Percentiles rank a stretch among this genome's conserved stretches.
Evolutionary conservation across 2,113 vertebrate species (phyloP).

Genomic region (Chinchilla lanigera): DNA sequence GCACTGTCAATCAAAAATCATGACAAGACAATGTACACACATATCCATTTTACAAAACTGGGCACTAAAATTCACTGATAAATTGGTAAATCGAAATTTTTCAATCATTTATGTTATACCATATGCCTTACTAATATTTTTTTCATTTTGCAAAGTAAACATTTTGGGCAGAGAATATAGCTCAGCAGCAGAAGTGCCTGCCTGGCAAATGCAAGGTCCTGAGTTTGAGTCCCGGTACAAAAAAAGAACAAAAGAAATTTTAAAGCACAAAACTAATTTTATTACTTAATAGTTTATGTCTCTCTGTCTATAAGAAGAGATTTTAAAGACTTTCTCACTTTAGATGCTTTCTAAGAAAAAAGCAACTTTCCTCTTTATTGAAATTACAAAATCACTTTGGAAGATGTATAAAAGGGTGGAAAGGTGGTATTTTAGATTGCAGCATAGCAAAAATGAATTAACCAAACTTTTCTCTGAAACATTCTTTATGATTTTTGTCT

Average conservation of each 20-base stretch:
- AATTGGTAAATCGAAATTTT: slow-evolving; percentile 14
- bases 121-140: neutral
- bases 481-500: neutral
- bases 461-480: slow-evolving; percentile 46
- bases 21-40: neutral
- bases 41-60: neutral
- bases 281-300: neutral
- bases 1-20: neutral
- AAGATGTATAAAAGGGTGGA: neutral
- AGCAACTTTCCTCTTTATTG: neutral
- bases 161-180: neutral
- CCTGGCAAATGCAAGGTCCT: too few species aligned
- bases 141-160: slow-evolving; percentile 11
- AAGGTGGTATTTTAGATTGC: slow-evolving; percentile 29
- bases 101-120: neutral
- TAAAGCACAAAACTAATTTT: slow-evolving; percentile 6
- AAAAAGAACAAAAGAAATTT: neutral
- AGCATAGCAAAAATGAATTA: slow-evolving; percentile 34
- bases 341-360: neutral
- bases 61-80: neutral
- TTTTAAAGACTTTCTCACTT: slow-evolving; percentile 22
- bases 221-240: too few species aligned
- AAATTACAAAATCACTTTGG: slow-evolving; percentile 9
- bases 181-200: too few species aligned
- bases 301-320: neutral